These are phyloP conservation scores for Synergus umbraculus DNA, from an alignment of 2,888 invertebrate genomes.

Conservation along the genomic window DNA sequence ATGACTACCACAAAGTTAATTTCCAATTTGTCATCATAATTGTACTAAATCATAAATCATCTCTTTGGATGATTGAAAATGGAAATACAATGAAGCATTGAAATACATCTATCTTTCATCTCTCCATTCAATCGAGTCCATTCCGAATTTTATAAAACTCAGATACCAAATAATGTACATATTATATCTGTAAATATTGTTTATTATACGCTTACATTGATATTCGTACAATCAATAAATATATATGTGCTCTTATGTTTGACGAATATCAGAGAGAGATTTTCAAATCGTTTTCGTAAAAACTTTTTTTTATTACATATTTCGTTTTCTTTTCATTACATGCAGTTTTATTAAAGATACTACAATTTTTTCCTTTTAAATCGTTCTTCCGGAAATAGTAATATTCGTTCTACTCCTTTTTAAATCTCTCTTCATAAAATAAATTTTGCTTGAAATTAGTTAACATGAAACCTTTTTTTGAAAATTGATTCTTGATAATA, in stretches of 20 bases:
- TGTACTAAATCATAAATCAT: neutral
- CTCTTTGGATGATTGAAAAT: slow-evolving; percentile 20
- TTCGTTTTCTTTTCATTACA: no score
- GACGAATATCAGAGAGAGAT: no score
- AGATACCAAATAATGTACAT: neutral
- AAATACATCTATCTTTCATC: neutral
- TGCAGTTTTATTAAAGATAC: no score
- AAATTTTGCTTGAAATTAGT: neutral
- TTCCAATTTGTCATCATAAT: slow-evolving; percentile 25
- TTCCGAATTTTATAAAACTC: neutral
- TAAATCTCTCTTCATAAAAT: neutral
- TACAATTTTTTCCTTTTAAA: no score
- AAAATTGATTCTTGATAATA: slow-evolving; percentile 16
- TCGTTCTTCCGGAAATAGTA: no score
- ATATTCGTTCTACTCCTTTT: no score
- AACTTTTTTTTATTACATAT: no score
- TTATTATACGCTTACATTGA: no score
- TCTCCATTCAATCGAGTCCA: neutral
- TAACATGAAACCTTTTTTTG: neutral
- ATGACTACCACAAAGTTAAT: neutral
- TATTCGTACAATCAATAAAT: no score
- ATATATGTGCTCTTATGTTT: no score
- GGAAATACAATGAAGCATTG: neutral
- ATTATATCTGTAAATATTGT: no score
- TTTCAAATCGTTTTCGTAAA: no score